phyloP scores from a whole-genome alignment of 1,140 invertebrate genomes.

The Lerema accius region DNA sequence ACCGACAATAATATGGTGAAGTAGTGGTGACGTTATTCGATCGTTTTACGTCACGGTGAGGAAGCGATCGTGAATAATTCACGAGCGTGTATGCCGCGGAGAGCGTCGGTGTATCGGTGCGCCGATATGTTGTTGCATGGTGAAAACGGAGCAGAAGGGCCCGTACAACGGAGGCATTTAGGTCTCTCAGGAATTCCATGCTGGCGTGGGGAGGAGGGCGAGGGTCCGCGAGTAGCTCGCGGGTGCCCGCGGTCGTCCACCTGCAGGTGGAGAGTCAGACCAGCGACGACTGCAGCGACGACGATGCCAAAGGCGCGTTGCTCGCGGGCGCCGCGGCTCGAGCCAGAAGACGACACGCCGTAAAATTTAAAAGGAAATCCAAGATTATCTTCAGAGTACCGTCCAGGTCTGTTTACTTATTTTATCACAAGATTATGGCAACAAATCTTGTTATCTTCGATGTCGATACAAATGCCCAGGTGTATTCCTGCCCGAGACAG shows the following conservation, averaged over 20 bases:
- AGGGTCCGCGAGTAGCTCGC: constrained; percentile 51
- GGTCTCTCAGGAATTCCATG: constrained; percentile 75
- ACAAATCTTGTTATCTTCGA: no score
- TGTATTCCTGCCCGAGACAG: background rate
- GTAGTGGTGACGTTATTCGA: constrained; percentile 37
- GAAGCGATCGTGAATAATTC: constrained; percentile 51
- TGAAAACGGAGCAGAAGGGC: constrained; percentile 54
- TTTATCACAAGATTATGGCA: background rate
- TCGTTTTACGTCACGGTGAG: constrained; percentile 26
- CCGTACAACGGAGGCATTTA: constrained; percentile 79
- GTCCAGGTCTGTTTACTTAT: constrained; percentile 55
- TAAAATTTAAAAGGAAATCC: constrained; percentile 70
- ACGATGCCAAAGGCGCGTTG: constrained; percentile 59
- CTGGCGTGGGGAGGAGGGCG: constrained; percentile 65
- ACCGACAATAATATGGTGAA: constrained; percentile 32
- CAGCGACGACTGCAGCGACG: constrained; percentile 56
- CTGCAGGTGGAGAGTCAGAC: constrained; percentile 27
- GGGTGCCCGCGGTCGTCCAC: constrained; percentile 41
- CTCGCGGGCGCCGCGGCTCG: constrained; percentile 70
- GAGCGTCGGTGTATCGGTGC: constrained; percentile 51
- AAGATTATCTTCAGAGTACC: constrained; percentile 67
- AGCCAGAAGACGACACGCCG: constrained; percentile 72
- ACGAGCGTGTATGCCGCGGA: constrained; percentile 47
- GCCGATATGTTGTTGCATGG: constrained; percentile 78
- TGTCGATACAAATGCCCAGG: background rate